Evolutionary conservation across 2,888 invertebrate species (phyloP).

Genomic region (Athalia rosae): DNA sequence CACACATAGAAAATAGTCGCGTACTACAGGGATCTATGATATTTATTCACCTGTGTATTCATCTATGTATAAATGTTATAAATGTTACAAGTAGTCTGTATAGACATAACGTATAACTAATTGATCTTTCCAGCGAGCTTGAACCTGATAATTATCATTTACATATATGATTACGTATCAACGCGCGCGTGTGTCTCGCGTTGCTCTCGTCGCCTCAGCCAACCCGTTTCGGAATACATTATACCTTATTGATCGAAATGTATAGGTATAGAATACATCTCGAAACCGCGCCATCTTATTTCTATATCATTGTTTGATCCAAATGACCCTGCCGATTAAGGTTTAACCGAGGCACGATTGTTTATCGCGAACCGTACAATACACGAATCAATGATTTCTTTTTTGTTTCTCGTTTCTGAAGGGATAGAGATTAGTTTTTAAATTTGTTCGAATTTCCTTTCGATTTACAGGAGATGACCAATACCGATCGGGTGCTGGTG

Average conservation of each 20-base stretch:
- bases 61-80: neutral
- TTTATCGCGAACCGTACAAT: neutral
- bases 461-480: conserved; percentile 68
- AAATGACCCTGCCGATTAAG: neutral
- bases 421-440: neutral
- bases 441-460: neutral
- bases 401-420: neutral
- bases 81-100: neutral
- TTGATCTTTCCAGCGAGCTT: conserved; percentile 69
- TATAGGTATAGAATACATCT: neutral
- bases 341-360: neutral
- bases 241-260: conserved; percentile 31
- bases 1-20: neutral
- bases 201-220: conserved; percentile 12
- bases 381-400: neutral
- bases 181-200: conserved; percentile 9
- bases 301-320: neutral
- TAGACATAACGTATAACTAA: conserved; percentile 30
- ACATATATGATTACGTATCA: conserved; percentile 56
- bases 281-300: neutral
- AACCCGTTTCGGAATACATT: conserved; percentile 12
- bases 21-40: neutral
- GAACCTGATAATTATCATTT: conserved; percentile 70
- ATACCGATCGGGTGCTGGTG: conserved; percentile 71
- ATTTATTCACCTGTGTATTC: neutral